These are phyloP conservation scores for Dipodomys stephensi DNA, from an alignment of 2,113 vertebrate genomes.

Conservation along the genomic window DNA sequence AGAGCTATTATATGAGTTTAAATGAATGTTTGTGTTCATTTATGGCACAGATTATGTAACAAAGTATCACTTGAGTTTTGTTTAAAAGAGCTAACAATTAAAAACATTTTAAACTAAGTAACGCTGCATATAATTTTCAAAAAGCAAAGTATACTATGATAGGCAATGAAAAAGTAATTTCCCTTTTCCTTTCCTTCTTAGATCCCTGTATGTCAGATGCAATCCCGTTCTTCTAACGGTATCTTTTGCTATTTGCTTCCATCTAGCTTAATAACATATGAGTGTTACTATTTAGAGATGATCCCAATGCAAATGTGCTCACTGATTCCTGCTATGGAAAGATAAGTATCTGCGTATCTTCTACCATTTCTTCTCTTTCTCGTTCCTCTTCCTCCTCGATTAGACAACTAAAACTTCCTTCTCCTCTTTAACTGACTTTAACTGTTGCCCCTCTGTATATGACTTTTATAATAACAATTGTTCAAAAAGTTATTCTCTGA, in stretches of 20 bases:
- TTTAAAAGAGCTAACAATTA: not conserved
- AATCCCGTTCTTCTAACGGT: not conserved
- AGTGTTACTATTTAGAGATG: not conserved
- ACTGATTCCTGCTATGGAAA: not conserved
- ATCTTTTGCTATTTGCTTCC: not conserved
- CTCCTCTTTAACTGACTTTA: not conserved
- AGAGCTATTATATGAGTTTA: not conserved
- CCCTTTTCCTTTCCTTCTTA: not conserved
- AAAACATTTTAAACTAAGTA: not conserved
- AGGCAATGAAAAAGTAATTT: not conserved
- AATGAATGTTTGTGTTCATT: not conserved
- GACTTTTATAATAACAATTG: too few species aligned
- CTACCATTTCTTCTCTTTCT: not conserved
- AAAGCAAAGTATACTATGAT: not conserved
- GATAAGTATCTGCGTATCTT: not conserved
- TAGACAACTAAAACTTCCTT: not conserved
- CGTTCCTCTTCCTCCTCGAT: not conserved
- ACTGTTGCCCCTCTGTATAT: too few species aligned
- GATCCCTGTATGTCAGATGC: not conserved
- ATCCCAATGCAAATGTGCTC: not conserved
- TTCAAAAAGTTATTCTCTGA: too few species aligned
- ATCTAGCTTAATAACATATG: not conserved
- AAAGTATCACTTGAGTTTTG: not conserved
- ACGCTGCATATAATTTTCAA: not conserved
- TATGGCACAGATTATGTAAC: not conserved